Conservation (phyloP, 2,113 vertebrate species). For the Pitta sordida region DNA sequence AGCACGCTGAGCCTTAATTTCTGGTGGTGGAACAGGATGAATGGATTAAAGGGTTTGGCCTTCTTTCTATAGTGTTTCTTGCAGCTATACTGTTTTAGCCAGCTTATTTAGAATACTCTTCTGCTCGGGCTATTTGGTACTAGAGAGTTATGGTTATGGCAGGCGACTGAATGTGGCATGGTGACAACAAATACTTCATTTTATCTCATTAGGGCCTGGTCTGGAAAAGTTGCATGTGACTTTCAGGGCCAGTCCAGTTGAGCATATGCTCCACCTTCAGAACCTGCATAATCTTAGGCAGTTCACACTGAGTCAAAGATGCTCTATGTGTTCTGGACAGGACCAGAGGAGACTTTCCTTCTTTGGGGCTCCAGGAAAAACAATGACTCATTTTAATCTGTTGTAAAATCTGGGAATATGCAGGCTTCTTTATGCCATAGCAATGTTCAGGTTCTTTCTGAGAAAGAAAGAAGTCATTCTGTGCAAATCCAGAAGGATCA, state of each 20-base stretch:
- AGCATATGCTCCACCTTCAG: background rate
- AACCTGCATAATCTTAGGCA: background rate
- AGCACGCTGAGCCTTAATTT: slow-evolving; percentile 30
- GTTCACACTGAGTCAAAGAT: background rate
- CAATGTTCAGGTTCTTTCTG: background rate
- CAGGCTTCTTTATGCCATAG: background rate
- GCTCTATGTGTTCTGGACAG: background rate
- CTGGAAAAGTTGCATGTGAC: background rate
- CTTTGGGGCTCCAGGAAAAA: background rate
- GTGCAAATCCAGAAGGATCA: background rate
- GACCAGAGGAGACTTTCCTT: background rate
- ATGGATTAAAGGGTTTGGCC: background rate
- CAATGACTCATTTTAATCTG: background rate
- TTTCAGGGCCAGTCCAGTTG: background rate
- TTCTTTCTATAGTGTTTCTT: background rate
- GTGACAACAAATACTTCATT: background rate
- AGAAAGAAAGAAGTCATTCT: background rate
- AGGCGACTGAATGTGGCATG: background rate
- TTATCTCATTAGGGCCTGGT: background rate
- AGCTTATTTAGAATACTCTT: background rate
- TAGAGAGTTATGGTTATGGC: background rate
- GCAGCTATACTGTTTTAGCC: background rate
- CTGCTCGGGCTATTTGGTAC: background rate
- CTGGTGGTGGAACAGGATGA: background rate
- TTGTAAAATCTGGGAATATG: background rate